A percentile compares a stretch with the other conserved stretches of the same genome.
phyloP scores from a whole-genome alignment of 2,113 vertebrate species.

The Oryzias curvinotus region DNA sequence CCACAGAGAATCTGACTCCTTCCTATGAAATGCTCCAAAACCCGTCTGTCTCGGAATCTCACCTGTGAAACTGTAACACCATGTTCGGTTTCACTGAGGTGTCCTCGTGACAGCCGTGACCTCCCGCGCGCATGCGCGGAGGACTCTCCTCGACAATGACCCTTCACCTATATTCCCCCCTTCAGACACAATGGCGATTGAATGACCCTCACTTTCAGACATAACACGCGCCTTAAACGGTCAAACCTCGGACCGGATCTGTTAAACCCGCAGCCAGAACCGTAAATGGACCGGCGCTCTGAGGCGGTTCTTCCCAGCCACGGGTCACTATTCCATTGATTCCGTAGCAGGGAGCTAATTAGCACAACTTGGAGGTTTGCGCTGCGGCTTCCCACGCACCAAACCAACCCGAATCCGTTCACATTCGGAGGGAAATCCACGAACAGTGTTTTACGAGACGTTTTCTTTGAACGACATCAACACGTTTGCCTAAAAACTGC shows the following conservation, averaged over 20 bases:
- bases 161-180: slow-evolving; percentile 72
- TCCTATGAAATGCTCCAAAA: too few species aligned
- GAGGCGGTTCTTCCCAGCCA: background rate
- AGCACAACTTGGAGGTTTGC: background rate
- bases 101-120: slow-evolving; percentile 31
- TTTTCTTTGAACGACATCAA: background rate
- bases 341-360: slow-evolving; percentile 12
- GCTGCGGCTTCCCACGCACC: background rate
- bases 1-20: too few species aligned
- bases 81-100: background rate
- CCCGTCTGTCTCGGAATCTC: too few species aligned
- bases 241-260: too few species aligned
- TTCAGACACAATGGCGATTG: slow-evolving; percentile 10
- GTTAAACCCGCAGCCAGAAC: too few species aligned
- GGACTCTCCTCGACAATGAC: slow-evolving; percentile 34
- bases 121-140: slow-evolving; percentile 24
- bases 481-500: too few species aligned
- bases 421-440: too few species aligned
- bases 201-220: background rate
- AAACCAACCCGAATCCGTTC: background rate
- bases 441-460: too few species aligned
- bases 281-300: too few species aligned
- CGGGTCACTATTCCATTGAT: background rate
- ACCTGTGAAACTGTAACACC: too few species aligned
- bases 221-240: too few species aligned